Evolutionary conservation across 2,888 invertebrate species (phyloP).

Genomic region (Tricholauxania praeusta): DNA sequence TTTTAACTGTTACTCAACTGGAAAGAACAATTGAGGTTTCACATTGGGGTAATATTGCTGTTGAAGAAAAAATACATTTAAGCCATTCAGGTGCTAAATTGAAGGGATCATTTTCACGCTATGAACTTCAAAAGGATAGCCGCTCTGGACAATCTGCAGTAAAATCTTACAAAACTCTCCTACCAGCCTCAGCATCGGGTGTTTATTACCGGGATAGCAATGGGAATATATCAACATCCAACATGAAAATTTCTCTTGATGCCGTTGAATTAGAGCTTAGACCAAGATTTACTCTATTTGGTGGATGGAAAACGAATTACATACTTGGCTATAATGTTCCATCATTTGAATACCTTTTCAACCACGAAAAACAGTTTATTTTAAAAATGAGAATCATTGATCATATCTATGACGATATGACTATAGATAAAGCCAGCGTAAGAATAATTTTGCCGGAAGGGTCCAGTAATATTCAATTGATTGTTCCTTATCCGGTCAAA

Average conservation of each 20-base stretch:
- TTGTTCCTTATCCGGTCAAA: conserved; percentile 84
- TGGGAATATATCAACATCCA: conserved; percentile 98
- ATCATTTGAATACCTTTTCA: conserved; percentile 94
- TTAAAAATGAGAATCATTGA: conserved; percentile 95
- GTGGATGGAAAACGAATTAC: conserved; percentile 99
- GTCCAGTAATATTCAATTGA: conserved; percentile 82
- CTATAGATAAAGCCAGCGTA: conserved; percentile 88
- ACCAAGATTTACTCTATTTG: conserved; percentile 97
- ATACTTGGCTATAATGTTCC: conserved; percentile 97
- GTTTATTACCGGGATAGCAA: conserved; percentile 97
- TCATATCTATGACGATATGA: conserved; percentile 97
- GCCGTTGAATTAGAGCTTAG: conserved; percentile 95
- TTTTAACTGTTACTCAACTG: conserved; percentile 90
- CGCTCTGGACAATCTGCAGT: conserved; percentile 90
- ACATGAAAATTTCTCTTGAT: conserved; percentile 88
- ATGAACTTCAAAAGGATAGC: conserved; percentile 95
- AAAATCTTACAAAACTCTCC: conserved; percentile 87
- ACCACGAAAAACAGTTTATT: conserved; percentile 81
- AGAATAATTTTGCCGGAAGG: conserved; percentile 96
- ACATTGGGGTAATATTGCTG: conserved; percentile 99
- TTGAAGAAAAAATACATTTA: conserved; percentile 94
- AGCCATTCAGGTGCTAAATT: conserved; percentile 92
- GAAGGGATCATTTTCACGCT: conserved; percentile 95
- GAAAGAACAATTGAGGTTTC: conserved; percentile 94
- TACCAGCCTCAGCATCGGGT: conserved; percentile 91